Base-by-base conservation (phyloP, 1,140 invertebrate genomes). In the Octopus bimaculoides region DNA sequence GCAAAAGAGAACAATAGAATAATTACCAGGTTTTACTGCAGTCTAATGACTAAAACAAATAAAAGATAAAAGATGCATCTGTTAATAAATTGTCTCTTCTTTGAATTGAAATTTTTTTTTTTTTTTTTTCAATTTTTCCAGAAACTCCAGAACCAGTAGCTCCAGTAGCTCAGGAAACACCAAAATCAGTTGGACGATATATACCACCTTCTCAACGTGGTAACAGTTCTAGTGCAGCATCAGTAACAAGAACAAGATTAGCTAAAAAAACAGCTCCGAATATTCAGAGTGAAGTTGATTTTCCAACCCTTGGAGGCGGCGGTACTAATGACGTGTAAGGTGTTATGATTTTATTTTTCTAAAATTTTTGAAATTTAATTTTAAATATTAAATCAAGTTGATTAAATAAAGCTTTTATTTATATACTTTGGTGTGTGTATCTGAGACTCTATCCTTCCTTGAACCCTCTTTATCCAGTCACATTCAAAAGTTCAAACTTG, bases 251-350 rank as follows among this genome's bases (percentile, higher is more conserved):
- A 8, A 77, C 77, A 10, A 74, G 82, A 69, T 54, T 80, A 53
- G 77, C 81, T 5, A 52, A 76, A 71, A 87, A 85, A 79, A 78
- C 79, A n/a, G 85, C 85, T 17, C 86, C 86, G 5, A 87, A 87
- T 78, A 78, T 87, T 10, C 80, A 75, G 17, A 86, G 86, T 80
- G 86, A 87, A 79, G 81, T 81, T 26, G 86, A 87, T 78, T 87
- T 87, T 75, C 86, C 86, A 10, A 83, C 85, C 17, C 78, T 87
- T 10, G 86, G 86, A 55, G 84, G 86, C 10, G 81, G 78, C 14
- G 12, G n/a, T 4, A 4, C 14, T 14, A 26, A 54, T 52, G 81
- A 80, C 74, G 80, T 76, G 81, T 82, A 61, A 77, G 73, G n/a
- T 10, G 66, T 26, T 41, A 53, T 52, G 54, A 20, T 71, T 10